A percentile compares a stretch with the other conserved stretches of the same genome.
phyloP scores from a whole-genome alignment of 2,797 vertebrate genomes.

The Phaenicophaeus curvirostris region DNA sequence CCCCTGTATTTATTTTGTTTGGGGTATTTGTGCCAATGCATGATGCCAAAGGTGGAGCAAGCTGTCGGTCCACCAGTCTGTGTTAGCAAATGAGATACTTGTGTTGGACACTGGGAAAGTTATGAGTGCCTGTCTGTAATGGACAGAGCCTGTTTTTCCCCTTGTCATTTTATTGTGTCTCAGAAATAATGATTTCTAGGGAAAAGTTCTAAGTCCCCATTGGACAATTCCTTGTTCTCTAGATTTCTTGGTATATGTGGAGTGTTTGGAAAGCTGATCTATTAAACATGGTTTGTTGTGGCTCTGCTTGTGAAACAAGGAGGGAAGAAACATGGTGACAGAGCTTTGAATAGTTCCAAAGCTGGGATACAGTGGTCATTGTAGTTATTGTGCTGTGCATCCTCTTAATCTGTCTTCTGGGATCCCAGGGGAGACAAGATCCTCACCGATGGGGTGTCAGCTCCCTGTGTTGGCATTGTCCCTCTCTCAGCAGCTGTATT shows the following conservation, averaged over 20 bases:
- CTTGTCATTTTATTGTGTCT: neutral
- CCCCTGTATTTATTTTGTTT: neutral
- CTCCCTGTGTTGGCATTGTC: neutral
- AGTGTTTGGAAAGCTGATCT: neutral
- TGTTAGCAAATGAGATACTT: rapidly evolving
- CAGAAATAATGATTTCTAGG: neutral
- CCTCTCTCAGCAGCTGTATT: neutral
- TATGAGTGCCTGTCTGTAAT: neutral
- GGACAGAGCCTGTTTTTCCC: neutral
- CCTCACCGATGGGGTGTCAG: neutral
- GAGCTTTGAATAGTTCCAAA: neutral
- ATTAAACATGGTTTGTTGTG: neutral
- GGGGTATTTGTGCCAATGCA: neutral
- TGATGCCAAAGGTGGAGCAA: neutral
- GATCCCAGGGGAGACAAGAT: neutral
- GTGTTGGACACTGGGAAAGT: neutral
- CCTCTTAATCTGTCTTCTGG: neutral
- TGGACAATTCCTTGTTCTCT: neutral
- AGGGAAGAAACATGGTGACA: neutral
- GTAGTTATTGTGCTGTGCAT: neutral
- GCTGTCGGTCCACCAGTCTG: neutral
- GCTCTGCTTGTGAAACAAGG: neutral
- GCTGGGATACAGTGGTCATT: neutral
- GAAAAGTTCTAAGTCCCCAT: neutral
- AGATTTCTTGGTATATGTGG: neutral